phyloP scores from a whole-genome alignment of 2,113 vertebrate species.

The Trochalopteron elliotii region DNA sequence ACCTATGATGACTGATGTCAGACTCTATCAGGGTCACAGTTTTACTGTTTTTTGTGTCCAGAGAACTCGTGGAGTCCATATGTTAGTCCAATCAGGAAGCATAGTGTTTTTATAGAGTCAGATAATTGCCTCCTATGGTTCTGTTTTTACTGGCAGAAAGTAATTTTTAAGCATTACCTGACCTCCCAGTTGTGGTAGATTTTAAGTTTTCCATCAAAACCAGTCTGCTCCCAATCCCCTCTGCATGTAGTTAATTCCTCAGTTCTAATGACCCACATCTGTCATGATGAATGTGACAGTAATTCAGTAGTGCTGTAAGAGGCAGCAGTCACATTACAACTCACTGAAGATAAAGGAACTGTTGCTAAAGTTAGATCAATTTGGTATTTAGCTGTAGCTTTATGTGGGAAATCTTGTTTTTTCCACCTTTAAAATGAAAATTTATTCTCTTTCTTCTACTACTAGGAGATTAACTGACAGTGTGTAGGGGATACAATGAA shows the following conservation, averaged over 20 bases:
- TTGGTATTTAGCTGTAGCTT: neutral
- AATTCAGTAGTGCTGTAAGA: constrained; percentile 15
- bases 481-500: neutral
- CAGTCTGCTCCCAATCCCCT: neutral
- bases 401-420: neutral
- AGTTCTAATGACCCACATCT: constrained; percentile 38
- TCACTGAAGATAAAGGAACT: constrained; percentile 25
- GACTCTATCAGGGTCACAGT: neutral
- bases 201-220: constrained; percentile 33
- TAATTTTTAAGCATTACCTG: constrained; percentile 30
- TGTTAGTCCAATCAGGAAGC: constrained; percentile 44
- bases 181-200: neutral
- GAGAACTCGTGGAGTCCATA: neutral
- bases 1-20: constrained; percentile 46
- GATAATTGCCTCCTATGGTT: constrained; percentile 42
- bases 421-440: neutral
- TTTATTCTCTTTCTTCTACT: neutral
- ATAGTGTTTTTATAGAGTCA: constrained; percentile 25
- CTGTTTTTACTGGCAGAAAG: constrained; percentile 48
- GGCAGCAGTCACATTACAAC: neutral
- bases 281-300: constrained; percentile 15
- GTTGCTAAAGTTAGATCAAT: constrained; percentile 2
- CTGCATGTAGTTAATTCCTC: neutral
- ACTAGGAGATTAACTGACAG: neutral
- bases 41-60: neutral